phyloP scores from a whole-genome alignment of 2,797 vertebrate species.

The Pseudomugil tenellus region DNA sequence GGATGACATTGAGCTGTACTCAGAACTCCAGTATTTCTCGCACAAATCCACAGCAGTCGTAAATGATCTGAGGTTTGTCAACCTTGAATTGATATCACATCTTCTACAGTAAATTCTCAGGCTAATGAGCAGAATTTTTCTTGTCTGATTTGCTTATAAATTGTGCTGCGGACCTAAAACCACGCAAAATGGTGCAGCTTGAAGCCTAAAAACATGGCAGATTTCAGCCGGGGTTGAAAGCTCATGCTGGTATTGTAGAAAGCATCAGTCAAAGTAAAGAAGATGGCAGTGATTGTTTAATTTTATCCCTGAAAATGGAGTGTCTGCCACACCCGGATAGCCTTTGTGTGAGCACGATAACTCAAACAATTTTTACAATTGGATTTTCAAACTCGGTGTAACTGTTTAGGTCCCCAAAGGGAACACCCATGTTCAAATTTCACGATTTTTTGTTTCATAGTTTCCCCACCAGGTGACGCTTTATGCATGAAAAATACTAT shows the following conservation, averaged over 20 bases:
- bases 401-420: no score
- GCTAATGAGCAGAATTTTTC: neutral
- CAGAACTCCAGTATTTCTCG: neutral
- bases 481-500: no score
- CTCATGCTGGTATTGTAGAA: neutral
- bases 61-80: constrained; percentile 1
- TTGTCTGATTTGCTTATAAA: neutral
- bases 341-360: no score
- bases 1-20: neutral
- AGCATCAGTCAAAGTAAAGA: neutral
- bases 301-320: no score
- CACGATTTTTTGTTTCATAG: no score
- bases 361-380: no score
- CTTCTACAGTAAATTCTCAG: neutral
- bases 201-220: neutral
- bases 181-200: no score
- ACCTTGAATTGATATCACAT: neutral
- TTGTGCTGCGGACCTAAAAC: neutral
- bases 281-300: neutral
- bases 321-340: no score
- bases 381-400: no score
- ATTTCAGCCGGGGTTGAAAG: no score
- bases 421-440: no score
- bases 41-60: neutral
- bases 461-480: no score